These are phyloP conservation scores for Plebejus melissa DNA, from an alignment of 2,888 invertebrate species.

Conservation along the genomic window DNA sequence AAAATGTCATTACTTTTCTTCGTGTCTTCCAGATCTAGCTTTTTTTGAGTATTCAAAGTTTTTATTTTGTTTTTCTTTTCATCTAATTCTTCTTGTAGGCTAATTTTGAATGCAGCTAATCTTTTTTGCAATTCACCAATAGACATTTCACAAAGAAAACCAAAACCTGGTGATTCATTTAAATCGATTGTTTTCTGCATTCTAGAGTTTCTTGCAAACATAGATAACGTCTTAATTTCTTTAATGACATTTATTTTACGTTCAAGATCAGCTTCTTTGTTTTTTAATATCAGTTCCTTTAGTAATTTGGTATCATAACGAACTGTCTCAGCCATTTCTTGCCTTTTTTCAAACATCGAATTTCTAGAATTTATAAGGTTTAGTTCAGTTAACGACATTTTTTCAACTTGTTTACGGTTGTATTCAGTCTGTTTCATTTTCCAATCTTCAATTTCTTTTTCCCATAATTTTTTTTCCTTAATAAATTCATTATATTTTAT, in stretches of 20 bases:
- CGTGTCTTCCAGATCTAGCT: constrained; percentile 66
- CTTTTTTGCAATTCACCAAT: constrained; percentile 80
- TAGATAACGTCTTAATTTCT: constrained; percentile 69
- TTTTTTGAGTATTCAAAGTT: constrained; percentile 62
- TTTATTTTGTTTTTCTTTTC: constrained; percentile 64
- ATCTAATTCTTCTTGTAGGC: constrained; percentile 74
- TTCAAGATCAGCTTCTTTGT: constrained; percentile 71
- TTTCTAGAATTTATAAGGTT: constrained; percentile 55
- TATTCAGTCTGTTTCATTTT: constrained; percentile 66
- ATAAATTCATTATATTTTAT: constrained; percentile 70
- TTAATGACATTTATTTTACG: constrained; percentile 69
- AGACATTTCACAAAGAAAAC: constrained; percentile 82
- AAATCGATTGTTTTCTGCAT: constrained; percentile 77
- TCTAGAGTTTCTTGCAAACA: constrained; percentile 73
- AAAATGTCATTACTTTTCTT: constrained; percentile 64
- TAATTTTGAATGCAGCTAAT: constrained; percentile 67
- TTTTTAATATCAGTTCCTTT: constrained; percentile 59
- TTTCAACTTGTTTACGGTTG: constrained; percentile 70
- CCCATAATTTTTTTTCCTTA: constrained; percentile 68
- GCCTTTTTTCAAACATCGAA: constrained; percentile 50
- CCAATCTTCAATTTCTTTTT: constrained; percentile 74
- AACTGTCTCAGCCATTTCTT: constrained; percentile 52
- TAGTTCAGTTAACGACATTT: constrained; percentile 53
- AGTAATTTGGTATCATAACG: constrained; percentile 56
- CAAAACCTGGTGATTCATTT: constrained; percentile 78